Percentiles rank a stretch among this genome's conserved stretches.
These are phyloP conservation scores for Drosophila trichaetosa DNA, from an alignment of 2,888 invertebrate species.

Conservation along the genomic window DNA sequence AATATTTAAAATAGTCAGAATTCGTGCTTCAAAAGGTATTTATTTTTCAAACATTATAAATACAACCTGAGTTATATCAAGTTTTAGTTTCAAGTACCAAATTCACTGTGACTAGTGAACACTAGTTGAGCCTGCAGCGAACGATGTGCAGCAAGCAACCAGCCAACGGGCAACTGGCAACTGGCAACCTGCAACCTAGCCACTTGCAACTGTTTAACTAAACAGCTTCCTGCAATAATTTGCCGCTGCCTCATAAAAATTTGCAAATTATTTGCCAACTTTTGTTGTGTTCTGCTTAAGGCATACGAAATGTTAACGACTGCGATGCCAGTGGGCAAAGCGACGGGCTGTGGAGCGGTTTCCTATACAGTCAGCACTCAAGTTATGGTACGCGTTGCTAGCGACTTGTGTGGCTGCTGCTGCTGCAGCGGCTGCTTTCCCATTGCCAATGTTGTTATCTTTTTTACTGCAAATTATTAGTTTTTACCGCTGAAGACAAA, in stretches of 20 bases:
- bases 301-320: slow-evolving; percentile 54
- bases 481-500: slow-evolving; percentile 73
- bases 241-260: slow-evolving; percentile 68
- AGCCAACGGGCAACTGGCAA: slow-evolving; percentile 2
- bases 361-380: slow-evolving; percentile 18
- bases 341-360: neutral
- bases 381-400: slow-evolving; percentile 57
- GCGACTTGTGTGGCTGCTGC: slow-evolving; percentile 70
- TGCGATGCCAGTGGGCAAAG: neutral
- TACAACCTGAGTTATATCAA: neutral
- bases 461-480: slow-evolving; percentile 80
- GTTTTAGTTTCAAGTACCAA: neutral
- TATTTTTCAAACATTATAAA: neutral
- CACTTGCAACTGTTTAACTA: slow-evolving; percentile 59
- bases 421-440: slow-evolving; percentile 26
- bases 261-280: slow-evolving; percentile 76
- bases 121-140: neutral
- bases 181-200: slow-evolving; percentile 16
- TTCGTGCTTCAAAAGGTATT: neutral
- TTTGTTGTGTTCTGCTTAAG: slow-evolving; percentile 64
- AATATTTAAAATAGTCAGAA: neutral
- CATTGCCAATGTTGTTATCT: slow-evolving; percentile 77
- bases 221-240: slow-evolving; percentile 65
- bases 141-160: neutral
- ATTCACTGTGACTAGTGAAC: neutral